Conservation (phyloP, 2,797 vertebrate species). For the Melanotaenia parkinsoni region DNA sequence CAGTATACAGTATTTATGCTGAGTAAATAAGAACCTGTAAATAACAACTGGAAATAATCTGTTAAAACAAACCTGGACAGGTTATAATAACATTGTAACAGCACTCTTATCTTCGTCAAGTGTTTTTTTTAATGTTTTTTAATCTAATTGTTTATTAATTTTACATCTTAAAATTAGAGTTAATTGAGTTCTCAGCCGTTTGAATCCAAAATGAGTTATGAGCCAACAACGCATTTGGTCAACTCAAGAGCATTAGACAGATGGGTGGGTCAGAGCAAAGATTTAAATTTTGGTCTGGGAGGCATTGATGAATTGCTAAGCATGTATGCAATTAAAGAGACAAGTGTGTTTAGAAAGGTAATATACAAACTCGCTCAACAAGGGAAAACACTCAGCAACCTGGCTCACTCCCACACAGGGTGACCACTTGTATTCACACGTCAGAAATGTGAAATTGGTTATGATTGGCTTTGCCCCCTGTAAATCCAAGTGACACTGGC, state of each 20-base stretch:
- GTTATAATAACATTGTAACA: neutral
- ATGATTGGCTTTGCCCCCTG: slow-evolving; percentile 73
- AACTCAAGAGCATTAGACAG: slow-evolving; percentile 27
- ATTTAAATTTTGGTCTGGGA: slow-evolving; percentile 46
- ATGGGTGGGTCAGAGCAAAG: slow-evolving; percentile 41
- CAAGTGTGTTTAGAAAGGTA: slow-evolving; percentile 10
- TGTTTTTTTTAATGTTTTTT: neutral
- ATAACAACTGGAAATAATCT: too few relatives aligned
- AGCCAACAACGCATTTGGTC: slow-evolving; percentile 23
- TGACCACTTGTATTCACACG: slow-evolving; percentile 15
- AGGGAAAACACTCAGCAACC: slow-evolving; percentile 11
- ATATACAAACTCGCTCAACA: slow-evolving; percentile 5
- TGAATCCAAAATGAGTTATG: slow-evolving; percentile 25
- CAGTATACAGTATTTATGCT: neutral
- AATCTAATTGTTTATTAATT: slow-evolving; percentile 8
- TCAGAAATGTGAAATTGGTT: slow-evolving; percentile 55
- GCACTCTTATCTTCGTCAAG: neutral
- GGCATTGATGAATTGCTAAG: slow-evolving; percentile 27
- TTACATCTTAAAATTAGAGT: neutral
- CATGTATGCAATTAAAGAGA: slow-evolving; percentile 31
- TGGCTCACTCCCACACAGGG: slow-evolving; percentile 3
- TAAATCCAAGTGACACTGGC: slow-evolving; percentile 71
- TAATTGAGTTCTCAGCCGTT: slow-evolving; percentile 20
- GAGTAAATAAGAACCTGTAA: neutral
- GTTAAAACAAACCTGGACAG: too few relatives aligned